These are phyloP conservation scores for Charanyca ferruginea DNA, from an alignment of 2,888 invertebrate genomes.

Conservation along the genomic window DNA sequence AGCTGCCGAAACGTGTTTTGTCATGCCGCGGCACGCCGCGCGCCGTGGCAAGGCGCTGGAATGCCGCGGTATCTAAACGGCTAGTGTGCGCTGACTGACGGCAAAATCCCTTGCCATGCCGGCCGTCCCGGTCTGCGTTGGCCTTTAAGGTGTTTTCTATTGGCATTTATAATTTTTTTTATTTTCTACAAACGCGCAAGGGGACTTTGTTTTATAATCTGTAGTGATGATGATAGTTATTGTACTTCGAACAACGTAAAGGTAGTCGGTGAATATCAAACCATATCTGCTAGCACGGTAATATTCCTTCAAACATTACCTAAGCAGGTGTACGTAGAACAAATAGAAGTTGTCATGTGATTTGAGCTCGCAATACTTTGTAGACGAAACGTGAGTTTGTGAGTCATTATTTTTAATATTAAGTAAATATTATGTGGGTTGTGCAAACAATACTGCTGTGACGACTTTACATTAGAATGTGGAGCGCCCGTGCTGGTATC, in stretches of 20 bases:
- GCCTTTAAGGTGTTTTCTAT: too few relatives aligned
- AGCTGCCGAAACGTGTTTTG: too few relatives aligned
- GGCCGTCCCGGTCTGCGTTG: too few relatives aligned
- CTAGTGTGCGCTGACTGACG: too few relatives aligned
- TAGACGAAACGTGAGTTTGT: conserved; percentile 25
- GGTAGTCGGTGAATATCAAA: conserved; percentile 8
- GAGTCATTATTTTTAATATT: conserved; percentile 52
- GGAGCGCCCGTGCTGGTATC: background rate
- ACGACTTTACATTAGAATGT: background rate
- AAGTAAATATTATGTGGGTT: conserved; percentile 36
- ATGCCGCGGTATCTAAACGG: too few relatives aligned
- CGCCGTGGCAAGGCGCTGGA: too few relatives aligned
- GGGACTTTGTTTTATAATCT: too few relatives aligned
- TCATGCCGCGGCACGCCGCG: too few relatives aligned
- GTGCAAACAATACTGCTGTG: background rate
- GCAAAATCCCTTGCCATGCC: too few relatives aligned
- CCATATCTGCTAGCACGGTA: conserved; percentile 5
- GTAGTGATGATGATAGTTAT: too few relatives aligned
- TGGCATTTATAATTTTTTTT: too few relatives aligned
- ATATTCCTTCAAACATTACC: conserved; percentile 34
- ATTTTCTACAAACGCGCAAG: too few relatives aligned
- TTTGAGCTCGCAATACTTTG: conserved; percentile 30
- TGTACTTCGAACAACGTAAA: background rate
- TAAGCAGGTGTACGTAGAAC: conserved; percentile 14
- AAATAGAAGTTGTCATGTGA: conserved; percentile 53